Conservation (phyloP, 2,113 vertebrate genomes). For the Callipepla californica region DNA sequence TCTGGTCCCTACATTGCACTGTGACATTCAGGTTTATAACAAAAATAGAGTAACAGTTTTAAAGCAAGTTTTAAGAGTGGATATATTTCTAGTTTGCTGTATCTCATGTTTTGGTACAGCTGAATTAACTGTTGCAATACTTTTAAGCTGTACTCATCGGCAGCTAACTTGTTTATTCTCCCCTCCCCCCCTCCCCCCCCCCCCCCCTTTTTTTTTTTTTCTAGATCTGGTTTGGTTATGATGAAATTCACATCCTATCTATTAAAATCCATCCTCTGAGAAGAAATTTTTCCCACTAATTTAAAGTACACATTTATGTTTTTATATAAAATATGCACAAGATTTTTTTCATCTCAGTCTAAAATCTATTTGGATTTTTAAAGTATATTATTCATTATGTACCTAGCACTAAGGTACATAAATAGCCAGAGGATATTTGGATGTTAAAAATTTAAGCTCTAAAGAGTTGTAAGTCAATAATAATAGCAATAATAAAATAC, state of each 20-base stretch:
- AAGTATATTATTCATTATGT: slow-evolving; percentile 17
- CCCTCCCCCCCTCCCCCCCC: background rate
- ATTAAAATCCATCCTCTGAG: slow-evolving; percentile 37
- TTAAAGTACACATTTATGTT: slow-evolving; percentile 3
- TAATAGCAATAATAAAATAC: background rate
- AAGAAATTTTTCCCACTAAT: slow-evolving; percentile 50
- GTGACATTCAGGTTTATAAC: background rate
- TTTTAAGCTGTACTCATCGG: background rate
- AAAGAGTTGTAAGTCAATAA: background rate
- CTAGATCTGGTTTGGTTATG: slow-evolving; percentile 37
- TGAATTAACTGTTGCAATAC: background rate
- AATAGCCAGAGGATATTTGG: background rate
- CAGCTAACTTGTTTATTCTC: background rate
- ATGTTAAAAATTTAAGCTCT: slow-evolving; percentile 18
- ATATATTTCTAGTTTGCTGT: background rate
- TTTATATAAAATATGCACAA: slow-evolving; percentile 50
- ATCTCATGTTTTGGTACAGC: background rate
- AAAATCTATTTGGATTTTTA: slow-evolving; percentile 49
- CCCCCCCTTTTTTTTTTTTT: background rate
- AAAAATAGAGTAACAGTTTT: slow-evolving; percentile 34
- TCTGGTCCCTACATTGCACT: background rate
- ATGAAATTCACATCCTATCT: slow-evolving; percentile 29
- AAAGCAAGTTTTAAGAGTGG: background rate
- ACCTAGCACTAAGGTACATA: background rate
- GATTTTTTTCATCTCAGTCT: slow-evolving; percentile 36